Conservation (phyloP, 2,888 invertebrate species). For the Hymenopus coronatus region DNA sequence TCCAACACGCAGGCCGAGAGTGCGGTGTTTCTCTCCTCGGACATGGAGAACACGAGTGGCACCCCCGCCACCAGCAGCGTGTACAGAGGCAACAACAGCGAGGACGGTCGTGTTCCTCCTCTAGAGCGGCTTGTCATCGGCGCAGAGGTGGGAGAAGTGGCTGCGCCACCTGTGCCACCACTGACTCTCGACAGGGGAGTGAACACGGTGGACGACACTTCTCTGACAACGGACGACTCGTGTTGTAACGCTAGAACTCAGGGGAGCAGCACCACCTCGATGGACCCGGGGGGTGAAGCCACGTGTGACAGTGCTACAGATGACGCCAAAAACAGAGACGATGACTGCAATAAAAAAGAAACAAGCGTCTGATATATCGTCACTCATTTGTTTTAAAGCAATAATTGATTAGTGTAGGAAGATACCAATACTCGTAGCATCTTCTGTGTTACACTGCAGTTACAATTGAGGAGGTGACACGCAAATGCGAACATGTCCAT, state of each 20-base stretch:
- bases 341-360: neutral
- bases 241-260: neutral
- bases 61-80: constrained; percentile 49
- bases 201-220: constrained; percentile 2
- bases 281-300: neutral
- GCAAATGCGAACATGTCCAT: no score
- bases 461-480: no score
- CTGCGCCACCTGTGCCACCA: neutral
- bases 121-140: constrained; percentile 38
- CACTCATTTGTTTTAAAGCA: neutral
- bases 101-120: constrained; percentile 25
- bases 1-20: constrained; percentile 48
- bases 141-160: constrained; percentile 33
- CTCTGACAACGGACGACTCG: neutral
- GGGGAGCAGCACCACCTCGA: neutral
- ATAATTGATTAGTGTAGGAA: neutral
- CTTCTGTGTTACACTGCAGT: no score
- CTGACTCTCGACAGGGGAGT: neutral
- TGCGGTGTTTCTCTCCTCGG: constrained; percentile 50
- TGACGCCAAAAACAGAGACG: neutral
- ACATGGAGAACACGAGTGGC: constrained; percentile 47
- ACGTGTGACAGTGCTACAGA: neutral
- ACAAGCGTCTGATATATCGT: neutral
- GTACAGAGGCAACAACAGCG: constrained; percentile 50
- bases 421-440: no score